Evolutionary conservation across 2,888 invertebrate genomes (phyloP).

Genomic region (Cheilosia grossa): DNA sequence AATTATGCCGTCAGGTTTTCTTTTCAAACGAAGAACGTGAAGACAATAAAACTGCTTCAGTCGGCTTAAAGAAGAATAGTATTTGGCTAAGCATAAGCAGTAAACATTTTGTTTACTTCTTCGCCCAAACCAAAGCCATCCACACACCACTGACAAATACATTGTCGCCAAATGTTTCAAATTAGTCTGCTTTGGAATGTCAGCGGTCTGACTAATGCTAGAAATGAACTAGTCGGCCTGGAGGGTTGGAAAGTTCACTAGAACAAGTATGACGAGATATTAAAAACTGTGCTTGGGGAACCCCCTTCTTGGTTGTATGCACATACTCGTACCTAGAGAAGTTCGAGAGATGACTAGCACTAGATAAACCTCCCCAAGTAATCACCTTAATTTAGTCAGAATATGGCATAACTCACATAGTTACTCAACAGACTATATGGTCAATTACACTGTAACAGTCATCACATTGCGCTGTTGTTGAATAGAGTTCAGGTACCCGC

Average conservation of each 20-base stretch:
- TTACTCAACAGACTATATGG: slow-evolving; percentile 35
- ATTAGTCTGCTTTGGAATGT: slow-evolving; percentile 39
- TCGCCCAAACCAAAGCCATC: slow-evolving; percentile 3
- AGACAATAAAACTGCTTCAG: neutral
- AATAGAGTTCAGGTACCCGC: slow-evolving; percentile 66
- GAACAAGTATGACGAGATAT: slow-evolving; percentile 8
- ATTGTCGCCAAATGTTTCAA: slow-evolving; percentile 38
- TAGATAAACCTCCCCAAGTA: slow-evolving; percentile 28
- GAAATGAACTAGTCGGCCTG: neutral
- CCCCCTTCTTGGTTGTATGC: neutral
- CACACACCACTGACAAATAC: slow-evolving; percentile 18
- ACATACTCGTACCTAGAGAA: neutral
- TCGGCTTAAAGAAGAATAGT: neutral
- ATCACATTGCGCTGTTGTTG: slow-evolving; percentile 51
- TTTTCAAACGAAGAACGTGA: no score
- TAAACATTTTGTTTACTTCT: slow-evolving; percentile 2
- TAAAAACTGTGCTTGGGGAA: slow-evolving; percentile 5
- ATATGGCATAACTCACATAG: slow-evolving; percentile 57
- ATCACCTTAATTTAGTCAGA: slow-evolving; percentile 47
- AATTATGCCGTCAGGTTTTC: no score
- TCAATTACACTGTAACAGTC: slow-evolving; percentile 44
- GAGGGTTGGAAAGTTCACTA: slow-evolving; percentile 26
- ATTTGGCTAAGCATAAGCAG: neutral
- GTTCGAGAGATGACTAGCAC: neutral
- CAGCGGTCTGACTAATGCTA: slow-evolving; percentile 12